These are phyloP conservation scores for Mesitornis unicolor DNA, from an alignment of 2,113 vertebrate genomes.

Conservation along the genomic window DNA sequence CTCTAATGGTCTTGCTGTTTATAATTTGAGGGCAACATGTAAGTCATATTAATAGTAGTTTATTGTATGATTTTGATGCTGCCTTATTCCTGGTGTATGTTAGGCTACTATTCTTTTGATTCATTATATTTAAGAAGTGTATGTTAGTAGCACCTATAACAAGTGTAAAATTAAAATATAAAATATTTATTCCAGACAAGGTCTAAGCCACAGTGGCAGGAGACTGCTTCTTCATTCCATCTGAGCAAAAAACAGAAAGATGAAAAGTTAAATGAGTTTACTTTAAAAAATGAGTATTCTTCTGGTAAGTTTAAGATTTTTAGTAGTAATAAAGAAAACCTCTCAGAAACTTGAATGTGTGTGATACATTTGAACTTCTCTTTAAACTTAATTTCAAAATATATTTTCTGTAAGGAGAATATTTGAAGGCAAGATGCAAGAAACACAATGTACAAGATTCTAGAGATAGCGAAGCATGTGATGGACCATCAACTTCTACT, in stretches of 20 bases:
- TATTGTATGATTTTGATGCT: not conserved
- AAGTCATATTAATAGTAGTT: not conserved
- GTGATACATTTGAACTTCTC: not conserved
- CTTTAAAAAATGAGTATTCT: conserved; percentile 45
- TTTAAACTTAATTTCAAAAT: not conserved
- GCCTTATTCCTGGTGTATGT: not conserved
- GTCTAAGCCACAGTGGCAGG: conserved; percentile 74
- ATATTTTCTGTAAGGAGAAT: conserved; percentile 42
- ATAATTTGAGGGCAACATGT: not conserved
- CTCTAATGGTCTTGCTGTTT: not conserved
- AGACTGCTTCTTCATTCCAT: conserved; percentile 63
- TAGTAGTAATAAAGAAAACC: not conserved
- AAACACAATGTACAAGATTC: conserved; percentile 16
- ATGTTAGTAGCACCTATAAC: not conserved
- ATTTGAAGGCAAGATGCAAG: not conserved
- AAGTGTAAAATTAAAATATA: not conserved
- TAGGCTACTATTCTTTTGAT: not conserved
- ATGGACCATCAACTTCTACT: conserved; percentile 42
- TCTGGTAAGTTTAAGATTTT: conserved; percentile 63
- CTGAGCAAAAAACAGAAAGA: conserved; percentile 28
- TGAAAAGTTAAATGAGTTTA: conserved; percentile 18
- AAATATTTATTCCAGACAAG: conserved; percentile 56
- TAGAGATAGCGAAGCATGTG: not conserved
- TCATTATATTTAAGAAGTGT: not conserved
- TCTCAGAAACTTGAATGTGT: not conserved